Evolutionary conservation across 1,140 invertebrate genomes (phyloP).

Genomic region (Nilaparvata lugens): DNA sequence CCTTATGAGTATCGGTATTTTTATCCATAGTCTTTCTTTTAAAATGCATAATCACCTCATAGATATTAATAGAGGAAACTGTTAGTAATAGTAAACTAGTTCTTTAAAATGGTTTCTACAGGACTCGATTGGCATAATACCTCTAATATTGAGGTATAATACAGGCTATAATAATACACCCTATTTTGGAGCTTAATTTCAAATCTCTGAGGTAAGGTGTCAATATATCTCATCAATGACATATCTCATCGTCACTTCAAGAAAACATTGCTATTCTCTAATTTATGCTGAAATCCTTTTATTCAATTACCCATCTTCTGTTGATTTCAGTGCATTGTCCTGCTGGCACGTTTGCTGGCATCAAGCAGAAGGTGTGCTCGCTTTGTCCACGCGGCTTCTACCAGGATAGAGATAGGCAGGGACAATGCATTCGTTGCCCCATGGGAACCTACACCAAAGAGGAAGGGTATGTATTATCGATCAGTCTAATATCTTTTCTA

Average conservation of each 20-base stretch:
- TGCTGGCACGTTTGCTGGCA: conserved; percentile 84
- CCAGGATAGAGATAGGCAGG: conserved; percentile 84
- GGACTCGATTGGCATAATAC: too few species aligned
- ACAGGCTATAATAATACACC: too few species aligned
- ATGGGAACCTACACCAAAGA: conserved; percentile 85
- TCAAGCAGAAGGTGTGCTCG: conserved; percentile 79
- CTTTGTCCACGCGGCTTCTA: conserved; percentile 84
- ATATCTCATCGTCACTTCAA: not conserved
- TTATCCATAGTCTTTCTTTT: too few species aligned
- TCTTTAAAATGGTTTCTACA: too few species aligned
- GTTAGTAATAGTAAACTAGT: too few species aligned
- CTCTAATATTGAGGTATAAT: too few species aligned
- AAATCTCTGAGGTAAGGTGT: too few species aligned
- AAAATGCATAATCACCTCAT: too few species aligned
- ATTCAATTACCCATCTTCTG: not conserved
- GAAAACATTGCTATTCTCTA: not conserved
- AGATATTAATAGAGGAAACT: too few species aligned
- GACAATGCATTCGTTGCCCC: conserved; percentile 78
- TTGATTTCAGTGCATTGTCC: conserved; percentile 78
- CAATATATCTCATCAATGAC: too few species aligned
- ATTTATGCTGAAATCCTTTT: not conserved
- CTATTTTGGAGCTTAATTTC: too few species aligned
- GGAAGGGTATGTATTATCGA: conserved; percentile 48
- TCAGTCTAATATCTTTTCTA: not conserved
- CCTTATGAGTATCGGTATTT: too few species aligned